Conservation (phyloP, 2,113 vertebrate genomes). For the Podiceps cristatus region DNA sequence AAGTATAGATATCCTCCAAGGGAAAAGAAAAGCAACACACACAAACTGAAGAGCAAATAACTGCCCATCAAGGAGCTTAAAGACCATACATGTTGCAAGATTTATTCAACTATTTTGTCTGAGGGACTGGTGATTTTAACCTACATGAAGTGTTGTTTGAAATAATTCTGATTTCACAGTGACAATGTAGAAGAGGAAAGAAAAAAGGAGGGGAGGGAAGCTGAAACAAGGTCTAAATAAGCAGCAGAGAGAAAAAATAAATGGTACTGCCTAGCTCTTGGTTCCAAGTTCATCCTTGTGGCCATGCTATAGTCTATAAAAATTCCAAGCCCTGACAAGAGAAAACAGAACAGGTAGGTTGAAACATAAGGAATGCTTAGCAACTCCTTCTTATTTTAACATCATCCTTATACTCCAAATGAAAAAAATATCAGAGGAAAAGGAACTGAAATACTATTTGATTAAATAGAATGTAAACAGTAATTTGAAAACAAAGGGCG, state of each 20-base stretch:
- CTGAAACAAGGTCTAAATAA: not conserved
- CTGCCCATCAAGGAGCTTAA: not conserved
- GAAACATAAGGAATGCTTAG: not conserved
- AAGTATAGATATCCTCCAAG: not conserved
- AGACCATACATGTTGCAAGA: not conserved
- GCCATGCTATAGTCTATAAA: not conserved
- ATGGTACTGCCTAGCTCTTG: not conserved
- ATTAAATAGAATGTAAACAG: constrained; percentile 59
- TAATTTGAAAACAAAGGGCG: constrained; percentile 22
- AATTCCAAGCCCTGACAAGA: not conserved
- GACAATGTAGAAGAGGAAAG: not conserved
- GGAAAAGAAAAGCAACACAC: not conserved
- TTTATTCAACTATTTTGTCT: not conserved
- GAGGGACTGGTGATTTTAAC: not conserved
- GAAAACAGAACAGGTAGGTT: not conserved
- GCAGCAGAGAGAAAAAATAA: not conserved
- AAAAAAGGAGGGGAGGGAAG: not conserved
- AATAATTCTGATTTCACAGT: not conserved
- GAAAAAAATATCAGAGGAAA: constrained; percentile 2
- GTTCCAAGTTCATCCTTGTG: not conserved
- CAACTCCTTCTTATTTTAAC: not conserved
- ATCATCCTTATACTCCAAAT: not conserved
- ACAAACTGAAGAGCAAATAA: not conserved
- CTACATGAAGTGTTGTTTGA: not conserved
- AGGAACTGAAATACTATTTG: constrained; percentile 6